phyloP scores from a whole-genome alignment of 2,888 invertebrate species.

The Teleiodes luculella region DNA sequence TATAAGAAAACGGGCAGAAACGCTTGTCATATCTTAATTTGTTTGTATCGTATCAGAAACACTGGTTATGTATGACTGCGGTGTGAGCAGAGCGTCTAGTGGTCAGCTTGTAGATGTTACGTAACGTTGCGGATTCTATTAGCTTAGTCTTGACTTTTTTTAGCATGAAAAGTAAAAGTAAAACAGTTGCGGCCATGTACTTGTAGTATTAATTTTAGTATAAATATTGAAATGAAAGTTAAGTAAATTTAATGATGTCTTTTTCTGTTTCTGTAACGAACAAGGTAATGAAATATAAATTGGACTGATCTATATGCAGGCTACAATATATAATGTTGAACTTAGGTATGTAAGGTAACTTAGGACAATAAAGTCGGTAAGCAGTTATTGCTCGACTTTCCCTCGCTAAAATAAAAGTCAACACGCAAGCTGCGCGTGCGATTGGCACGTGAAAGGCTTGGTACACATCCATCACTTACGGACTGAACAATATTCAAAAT shows the following conservation, averaged over 20 bases:
- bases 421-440: constrained; percentile 35
- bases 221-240: no score
- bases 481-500: no score
- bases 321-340: no score
- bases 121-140: not conserved
- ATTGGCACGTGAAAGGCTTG: not conserved
- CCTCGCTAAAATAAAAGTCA: constrained; percentile 38
- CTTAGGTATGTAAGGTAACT: no score
- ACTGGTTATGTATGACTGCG: not conserved
- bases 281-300: no score
- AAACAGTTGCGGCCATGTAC: no score
- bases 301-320: no score
- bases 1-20: no score
- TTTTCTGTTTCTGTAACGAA: no score
- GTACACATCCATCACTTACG: not conserved
- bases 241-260: no score
- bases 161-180: not conserved
- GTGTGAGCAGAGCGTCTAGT: constrained; percentile 7
- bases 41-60: not conserved
- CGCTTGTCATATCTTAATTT: not conserved
- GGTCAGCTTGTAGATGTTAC: not conserved
- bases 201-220: no score
- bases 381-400: constrained; percentile 38
- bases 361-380: constrained; percentile 23
- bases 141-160: not conserved